Evolutionary conservation across 2,113 vertebrate genomes (phyloP).

Genomic region (Corythoichthys intestinalis): DNA sequence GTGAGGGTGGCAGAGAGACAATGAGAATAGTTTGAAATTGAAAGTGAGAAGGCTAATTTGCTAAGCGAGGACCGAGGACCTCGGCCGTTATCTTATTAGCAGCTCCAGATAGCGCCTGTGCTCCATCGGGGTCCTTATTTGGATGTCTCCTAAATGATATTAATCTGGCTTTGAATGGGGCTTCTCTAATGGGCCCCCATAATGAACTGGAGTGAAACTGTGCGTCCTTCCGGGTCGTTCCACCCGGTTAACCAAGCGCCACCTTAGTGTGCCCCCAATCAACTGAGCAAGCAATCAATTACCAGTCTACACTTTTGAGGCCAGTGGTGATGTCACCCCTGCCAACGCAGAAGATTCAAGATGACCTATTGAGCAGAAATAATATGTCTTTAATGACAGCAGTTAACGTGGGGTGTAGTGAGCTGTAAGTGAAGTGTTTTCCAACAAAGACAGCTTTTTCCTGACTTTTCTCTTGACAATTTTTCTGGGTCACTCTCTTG

Average conservation of each 20-base stretch:
- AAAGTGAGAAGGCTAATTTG: constrained; percentile 74
- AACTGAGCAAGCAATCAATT: constrained; percentile 19
- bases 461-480: no score
- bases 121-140: constrained; percentile 63
- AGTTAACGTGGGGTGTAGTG: background rate
- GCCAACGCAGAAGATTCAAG: background rate
- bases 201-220: constrained; percentile 61
- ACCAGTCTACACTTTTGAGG: constrained; percentile 18
- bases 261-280: constrained; percentile 32
- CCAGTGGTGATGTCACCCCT: constrained; percentile 24
- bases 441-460: no score
- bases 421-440: background rate
- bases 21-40: constrained; percentile 78
- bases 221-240: constrained; percentile 47
- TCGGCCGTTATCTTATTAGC: constrained; percentile 75
- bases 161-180: constrained; percentile 69
- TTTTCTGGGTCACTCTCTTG: background rate
- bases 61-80: constrained; percentile 68
- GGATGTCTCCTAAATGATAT: constrained; percentile 67
- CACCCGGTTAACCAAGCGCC: constrained; percentile 37
- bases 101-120: constrained; percentile 66
- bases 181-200: constrained; percentile 58
- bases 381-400: background rate
- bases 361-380: background rate
- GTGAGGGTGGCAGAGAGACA: constrained; percentile 48